Base-by-base conservation (phyloP, 2,888 invertebrate species). In the Drosophila rellima region DNA sequence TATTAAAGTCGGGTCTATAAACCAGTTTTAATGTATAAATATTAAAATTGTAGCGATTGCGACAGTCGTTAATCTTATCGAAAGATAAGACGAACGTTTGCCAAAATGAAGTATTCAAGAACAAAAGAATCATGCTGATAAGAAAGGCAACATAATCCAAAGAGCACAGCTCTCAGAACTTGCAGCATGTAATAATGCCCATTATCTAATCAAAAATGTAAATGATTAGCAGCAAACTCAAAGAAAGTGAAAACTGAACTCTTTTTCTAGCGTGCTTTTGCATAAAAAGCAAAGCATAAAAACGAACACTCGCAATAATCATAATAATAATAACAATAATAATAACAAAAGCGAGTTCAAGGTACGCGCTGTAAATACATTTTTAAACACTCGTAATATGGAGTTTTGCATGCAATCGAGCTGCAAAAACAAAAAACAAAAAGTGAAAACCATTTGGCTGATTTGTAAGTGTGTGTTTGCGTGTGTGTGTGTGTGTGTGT, bases 171-270 rank as follows among this genome's bases (percentile, higher is more conserved):
- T 52, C 23, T 31, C 55, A 74, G 74, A 74, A 69, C 35, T 39
- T 31, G 60, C 31, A 33, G 23, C 37, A 13, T 68, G 45, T 56
- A 76, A 68, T 56, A 76, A 68, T 55, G 37, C 48, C 39, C 55
- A 80, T 87, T 84, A 87, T 82, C 80, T 73, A 84, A 83, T 84
- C 83, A 71, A 35, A 83, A 69, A 13, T 44, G 35, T 57, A n/a
- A n/a, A 64, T 73, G 77, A 81, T 79, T 79, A 81, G 68, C 73
- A 66, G 64, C 47, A 31, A 61, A 47, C 76, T 54, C 45, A 45
- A 76, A 70, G 78, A 78, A 74, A 79, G 71, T 78, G 78, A 78
- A 78, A 78, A 60, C 64, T 31, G 15, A 33, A 40, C 17, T 51
- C 7, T 55, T 15, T 31, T 23, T 20, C 15, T 15, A 3, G 15